A percentile compares a stretch with the other conserved stretches of the same genome.
Conservation (phyloP, 2,113 vertebrate genomes). For the Macrotis lagotis region DNA sequence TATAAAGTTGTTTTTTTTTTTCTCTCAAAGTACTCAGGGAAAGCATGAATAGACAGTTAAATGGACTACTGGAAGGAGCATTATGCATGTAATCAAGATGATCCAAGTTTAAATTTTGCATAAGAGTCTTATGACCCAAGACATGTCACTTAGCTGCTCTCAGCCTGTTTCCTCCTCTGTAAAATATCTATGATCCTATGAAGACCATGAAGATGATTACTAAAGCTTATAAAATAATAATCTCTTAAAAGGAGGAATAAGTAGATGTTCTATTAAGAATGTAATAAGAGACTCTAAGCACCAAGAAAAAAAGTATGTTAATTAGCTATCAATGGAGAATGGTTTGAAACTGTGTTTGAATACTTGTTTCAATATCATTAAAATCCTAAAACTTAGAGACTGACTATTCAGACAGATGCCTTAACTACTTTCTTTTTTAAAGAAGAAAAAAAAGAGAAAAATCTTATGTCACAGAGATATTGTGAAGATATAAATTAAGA, state of each 20-base stretch:
- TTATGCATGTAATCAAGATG: neutral
- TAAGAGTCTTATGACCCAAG: neutral
- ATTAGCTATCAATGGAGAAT: neutral
- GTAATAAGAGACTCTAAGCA: neutral
- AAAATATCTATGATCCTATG: no score
- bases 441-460: neutral
- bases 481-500: neutral
- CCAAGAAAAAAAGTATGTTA: no score
- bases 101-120: neutral
- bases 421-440: neutral
- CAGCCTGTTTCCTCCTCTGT: no score
- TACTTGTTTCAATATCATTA: neutral
- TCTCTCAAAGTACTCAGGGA: neutral
- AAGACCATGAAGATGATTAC: no score
- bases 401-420: neutral
- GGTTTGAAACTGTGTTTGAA: neutral
- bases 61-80: neutral
- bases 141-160: neutral
- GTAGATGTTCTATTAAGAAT: neutral
- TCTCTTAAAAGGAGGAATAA: neutral
- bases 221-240: neutral
- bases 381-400: neutral
- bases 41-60: neutral
- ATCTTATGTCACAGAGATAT: neutral
- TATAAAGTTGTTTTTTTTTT: neutral